These are phyloP conservation scores for Cyclina sinensis DNA, from an alignment of 1,140 invertebrate genomes.

Conservation along the genomic window DNA sequence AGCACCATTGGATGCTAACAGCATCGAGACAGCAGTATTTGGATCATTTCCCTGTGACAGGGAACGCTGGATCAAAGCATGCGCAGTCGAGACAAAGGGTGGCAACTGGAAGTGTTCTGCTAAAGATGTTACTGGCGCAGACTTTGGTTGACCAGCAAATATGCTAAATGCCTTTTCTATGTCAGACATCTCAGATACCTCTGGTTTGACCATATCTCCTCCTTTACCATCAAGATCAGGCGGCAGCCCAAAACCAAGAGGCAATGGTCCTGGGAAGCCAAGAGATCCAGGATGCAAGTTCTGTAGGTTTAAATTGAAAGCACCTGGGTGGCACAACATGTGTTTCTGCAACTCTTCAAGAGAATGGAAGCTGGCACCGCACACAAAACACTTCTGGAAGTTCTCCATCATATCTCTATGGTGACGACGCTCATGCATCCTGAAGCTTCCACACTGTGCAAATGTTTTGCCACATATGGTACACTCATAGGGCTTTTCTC, in stretches of 20 bases:
- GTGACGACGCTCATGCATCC: constrained; percentile 80
- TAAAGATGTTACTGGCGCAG: constrained; percentile 48
- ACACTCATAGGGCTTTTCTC: constrained; percentile 82
- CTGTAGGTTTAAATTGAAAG: constrained; percentile 44
- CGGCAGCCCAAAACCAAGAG: constrained; percentile 53
- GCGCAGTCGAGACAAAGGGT: constrained; percentile 55
- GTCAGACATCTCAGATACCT: constrained; percentile 52
- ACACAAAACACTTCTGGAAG: constrained; percentile 77
- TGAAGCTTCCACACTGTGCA: constrained; percentile 79
- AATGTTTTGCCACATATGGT: constrained; percentile 79
- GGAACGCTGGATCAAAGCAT: constrained; percentile 62
- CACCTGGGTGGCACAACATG: constrained; percentile 76
- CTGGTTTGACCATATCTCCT: constrained; percentile 20
- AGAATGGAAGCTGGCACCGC: constrained; percentile 75
- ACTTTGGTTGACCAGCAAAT: constrained; percentile 50
- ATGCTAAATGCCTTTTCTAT: constrained; percentile 64
- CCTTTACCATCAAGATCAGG: constrained; percentile 42
- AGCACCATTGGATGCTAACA: constrained; percentile 60
- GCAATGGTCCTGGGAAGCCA: constrained; percentile 51
- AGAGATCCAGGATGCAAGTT: constrained; percentile 46
- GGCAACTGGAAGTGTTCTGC: constrained; percentile 64
- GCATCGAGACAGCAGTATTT: constrained; percentile 65
- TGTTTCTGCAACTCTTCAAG: constrained; percentile 79
- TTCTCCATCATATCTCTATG: constrained; percentile 72
- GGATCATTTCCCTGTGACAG: constrained; percentile 64